Percentiles rank a stretch among this genome's conserved stretches.
Conservation (phyloP, 2,888 invertebrate species). For the Nomada hirtipes region DNA sequence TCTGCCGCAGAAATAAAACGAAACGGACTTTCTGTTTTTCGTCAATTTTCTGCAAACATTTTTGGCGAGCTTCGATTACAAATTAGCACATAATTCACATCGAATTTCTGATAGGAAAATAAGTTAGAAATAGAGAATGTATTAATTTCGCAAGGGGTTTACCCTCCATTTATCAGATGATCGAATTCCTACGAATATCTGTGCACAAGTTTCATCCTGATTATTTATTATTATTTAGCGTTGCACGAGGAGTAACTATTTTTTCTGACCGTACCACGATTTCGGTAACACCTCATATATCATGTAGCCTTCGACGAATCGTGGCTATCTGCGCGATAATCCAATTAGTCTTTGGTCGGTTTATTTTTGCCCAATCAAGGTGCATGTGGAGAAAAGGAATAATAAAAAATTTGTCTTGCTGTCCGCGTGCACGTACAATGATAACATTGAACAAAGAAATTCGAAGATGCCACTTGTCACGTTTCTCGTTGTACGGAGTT, state of each 20-base stretch:
- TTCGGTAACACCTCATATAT: background rate
- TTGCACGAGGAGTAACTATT: background rate
- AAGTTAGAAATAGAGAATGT: no score
- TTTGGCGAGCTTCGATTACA: background rate
- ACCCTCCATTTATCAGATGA: background rate
- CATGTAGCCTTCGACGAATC: slow-evolving; percentile 1
- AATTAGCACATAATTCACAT: background rate
- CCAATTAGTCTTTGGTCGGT: background rate
- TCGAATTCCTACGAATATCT: slow-evolving; percentile 11
- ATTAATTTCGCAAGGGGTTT: no score
- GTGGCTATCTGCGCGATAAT: background rate
- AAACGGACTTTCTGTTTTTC: background rate
- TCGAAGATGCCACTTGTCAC: background rate
- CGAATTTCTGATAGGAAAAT: background rate
- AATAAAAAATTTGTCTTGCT: background rate
- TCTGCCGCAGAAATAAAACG: slow-evolving; percentile 8
- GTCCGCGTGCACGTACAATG: background rate
- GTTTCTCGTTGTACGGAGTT: no score
- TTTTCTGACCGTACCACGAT: background rate
- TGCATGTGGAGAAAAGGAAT: slow-evolving; percentile 4
- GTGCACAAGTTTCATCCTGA: background rate
- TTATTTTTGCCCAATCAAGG: background rate
- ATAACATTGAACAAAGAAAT: slow-evolving; percentile 17
- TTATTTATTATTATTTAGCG: background rate
- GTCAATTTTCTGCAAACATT: background rate